These are phyloP conservation scores for Amphipyra tragopoginis DNA, from an alignment of 2,888 invertebrate genomes.

Conservation along the genomic window DNA sequence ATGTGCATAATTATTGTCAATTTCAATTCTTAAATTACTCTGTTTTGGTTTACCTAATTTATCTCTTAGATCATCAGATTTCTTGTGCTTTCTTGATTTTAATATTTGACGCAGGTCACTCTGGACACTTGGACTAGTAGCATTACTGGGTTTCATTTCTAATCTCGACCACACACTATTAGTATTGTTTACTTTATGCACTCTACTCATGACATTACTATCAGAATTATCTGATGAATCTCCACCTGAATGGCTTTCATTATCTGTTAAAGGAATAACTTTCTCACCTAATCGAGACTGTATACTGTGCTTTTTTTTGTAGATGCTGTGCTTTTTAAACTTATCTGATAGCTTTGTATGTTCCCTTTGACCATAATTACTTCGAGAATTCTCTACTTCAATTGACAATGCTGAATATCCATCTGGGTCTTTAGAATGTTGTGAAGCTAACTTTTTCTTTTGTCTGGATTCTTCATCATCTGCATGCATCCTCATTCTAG, in stretches of 20 bases:
- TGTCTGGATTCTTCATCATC: constrained; percentile 94
- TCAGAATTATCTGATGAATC: constrained; percentile 74
- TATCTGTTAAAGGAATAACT: constrained; percentile 63
- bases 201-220: constrained; percentile 87
- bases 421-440: constrained; percentile 65
- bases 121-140: constrained; percentile 57
- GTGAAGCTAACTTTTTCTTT: constrained; percentile 70
- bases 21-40: constrained; percentile 85
- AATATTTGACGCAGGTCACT: constrained; percentile 81
- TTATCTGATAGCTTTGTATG: constrained; percentile 79
- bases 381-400: constrained; percentile 79
- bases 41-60: constrained; percentile 80
- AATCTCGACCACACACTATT: constrained; percentile 90
- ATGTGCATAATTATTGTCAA: constrained; percentile 81
- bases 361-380: constrained; percentile 71
- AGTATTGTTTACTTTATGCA: constrained; percentile 81
- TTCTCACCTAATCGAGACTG: constrained; percentile 81
- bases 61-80: constrained; percentile 78
- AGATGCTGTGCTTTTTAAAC: constrained; percentile 72
- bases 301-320: constrained; percentile 63
- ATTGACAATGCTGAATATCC: constrained; percentile 82
- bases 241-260: constrained; percentile 66
- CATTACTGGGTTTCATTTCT: constrained; percentile 72
- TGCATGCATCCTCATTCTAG: constrained; percentile 96
- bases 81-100: constrained; percentile 74